These are phyloP conservation scores for Lamprologus callipterus DNA, from an alignment of 2,113 vertebrate species.

Conservation along the genomic window DNA sequence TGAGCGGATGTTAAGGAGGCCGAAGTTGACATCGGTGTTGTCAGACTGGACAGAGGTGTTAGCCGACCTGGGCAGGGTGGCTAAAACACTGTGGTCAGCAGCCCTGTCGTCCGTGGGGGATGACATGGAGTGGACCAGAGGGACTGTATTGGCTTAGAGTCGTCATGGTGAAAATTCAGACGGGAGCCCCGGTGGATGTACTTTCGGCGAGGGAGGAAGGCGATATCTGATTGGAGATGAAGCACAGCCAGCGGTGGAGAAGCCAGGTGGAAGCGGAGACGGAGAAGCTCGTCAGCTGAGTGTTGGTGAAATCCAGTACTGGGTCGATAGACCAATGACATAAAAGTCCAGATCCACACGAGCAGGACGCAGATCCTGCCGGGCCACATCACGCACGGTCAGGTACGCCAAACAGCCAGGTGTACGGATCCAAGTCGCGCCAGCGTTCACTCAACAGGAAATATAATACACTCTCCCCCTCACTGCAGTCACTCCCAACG, in stretches of 20 bases:
- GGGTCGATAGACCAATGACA: neutral
- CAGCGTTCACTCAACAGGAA: neutral
- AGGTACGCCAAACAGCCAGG: neutral
- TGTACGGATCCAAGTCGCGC: neutral
- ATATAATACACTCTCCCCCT: neutral
- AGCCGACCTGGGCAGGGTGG: neutral
- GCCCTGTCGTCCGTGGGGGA: neutral
- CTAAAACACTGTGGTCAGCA: neutral
- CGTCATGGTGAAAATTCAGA: neutral
- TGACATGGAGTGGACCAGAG: rapidly evolving
- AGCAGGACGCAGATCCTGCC: neutral
- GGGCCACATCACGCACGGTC: neutral
- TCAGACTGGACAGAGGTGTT: neutral
- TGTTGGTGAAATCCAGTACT: neutral
- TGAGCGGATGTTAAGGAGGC: no score
- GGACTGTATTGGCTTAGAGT: neutral
- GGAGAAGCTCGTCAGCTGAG: neutral
- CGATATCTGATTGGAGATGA: neutral
- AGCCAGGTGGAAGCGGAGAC: neutral
- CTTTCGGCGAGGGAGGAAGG: neutral
- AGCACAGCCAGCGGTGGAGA: neutral
- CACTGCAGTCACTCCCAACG: slow-evolving; percentile 55
- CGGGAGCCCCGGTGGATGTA: rapidly evolving
- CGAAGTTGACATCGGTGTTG: neutral
- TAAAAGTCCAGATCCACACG: neutral